phyloP scores from a whole-genome alignment of 2,888 invertebrate species.

The Hypolimnas misippus region DNA sequence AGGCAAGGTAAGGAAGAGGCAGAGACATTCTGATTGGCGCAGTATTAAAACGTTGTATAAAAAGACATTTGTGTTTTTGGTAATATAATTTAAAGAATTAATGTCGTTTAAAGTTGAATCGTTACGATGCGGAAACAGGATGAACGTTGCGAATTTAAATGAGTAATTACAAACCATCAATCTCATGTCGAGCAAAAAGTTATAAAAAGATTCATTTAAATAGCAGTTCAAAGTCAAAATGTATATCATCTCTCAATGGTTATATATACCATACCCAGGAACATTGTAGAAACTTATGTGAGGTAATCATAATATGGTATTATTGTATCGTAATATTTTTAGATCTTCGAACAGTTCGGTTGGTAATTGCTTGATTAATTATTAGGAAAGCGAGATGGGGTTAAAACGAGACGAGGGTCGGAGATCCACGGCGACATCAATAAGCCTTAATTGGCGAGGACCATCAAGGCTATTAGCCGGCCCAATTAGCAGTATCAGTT shows the following conservation, averaged over 20 bases:
- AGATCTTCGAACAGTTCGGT: constrained; percentile 58
- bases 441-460: constrained; percentile 77
- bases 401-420: constrained; percentile 79
- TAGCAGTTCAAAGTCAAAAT: too few species aligned
- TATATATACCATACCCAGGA: too few species aligned
- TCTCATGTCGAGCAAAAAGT: too few species aligned
- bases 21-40: too few species aligned
- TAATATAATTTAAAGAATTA: not conserved
- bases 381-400: constrained; percentile 75
- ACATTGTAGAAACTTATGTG: too few species aligned
- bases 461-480: constrained; percentile 74
- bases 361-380: constrained; percentile 81
- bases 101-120: not conserved
- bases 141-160: too few species aligned
- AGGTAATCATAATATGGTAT: not conserved
- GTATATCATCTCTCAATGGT: too few species aligned
- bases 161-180: too few species aligned
- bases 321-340: constrained; percentile 39
- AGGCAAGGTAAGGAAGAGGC: too few species aligned
- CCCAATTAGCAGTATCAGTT: constrained; percentile 74
- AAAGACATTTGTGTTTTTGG: not conserved
- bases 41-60: too few species aligned
- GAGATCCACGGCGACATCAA: constrained; percentile 77
- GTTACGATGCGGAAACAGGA: not conserved
- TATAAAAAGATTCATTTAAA: too few species aligned